Conservation (phyloP, 2,113 vertebrate genomes). For the Psophia crepitans region DNA sequence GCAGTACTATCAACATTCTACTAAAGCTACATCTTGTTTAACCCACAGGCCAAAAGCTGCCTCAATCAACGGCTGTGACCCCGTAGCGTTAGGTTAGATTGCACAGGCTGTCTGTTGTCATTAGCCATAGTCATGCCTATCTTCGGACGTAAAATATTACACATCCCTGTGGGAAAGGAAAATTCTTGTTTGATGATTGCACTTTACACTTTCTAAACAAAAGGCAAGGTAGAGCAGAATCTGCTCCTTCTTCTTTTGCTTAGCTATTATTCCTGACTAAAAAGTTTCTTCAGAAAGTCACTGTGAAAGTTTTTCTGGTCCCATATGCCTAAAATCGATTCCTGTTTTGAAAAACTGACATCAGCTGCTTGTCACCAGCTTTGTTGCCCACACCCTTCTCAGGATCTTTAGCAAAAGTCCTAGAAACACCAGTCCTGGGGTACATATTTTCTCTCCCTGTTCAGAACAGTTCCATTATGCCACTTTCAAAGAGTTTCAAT, state of each 20-base stretch:
- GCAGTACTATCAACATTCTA: background rate
- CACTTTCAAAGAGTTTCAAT: background rate
- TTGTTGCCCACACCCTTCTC: background rate
- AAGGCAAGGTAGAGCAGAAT: background rate
- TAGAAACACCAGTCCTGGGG: background rate
- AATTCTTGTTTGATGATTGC: background rate
- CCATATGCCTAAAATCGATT: background rate
- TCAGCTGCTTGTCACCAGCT: background rate
- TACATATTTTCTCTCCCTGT: background rate
- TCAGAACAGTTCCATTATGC: background rate
- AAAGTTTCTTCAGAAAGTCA: background rate
- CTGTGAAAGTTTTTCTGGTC: background rate
- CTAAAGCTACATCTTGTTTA: background rate
- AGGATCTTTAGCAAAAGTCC: background rate
- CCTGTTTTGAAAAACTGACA: background rate
- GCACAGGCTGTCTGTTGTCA: background rate
- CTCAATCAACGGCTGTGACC: background rate
- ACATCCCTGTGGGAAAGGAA: background rate
- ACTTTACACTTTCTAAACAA: background rate
- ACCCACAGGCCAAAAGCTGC: background rate
- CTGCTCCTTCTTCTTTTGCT: background rate
- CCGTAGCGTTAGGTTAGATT: background rate
- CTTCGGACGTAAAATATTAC: slow-evolving; percentile 7
- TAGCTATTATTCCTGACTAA: background rate
- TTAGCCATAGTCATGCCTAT: background rate